phyloP scores from a whole-genome alignment of 2,888 invertebrate species.

The Muschampia plurimacula region DNA sequence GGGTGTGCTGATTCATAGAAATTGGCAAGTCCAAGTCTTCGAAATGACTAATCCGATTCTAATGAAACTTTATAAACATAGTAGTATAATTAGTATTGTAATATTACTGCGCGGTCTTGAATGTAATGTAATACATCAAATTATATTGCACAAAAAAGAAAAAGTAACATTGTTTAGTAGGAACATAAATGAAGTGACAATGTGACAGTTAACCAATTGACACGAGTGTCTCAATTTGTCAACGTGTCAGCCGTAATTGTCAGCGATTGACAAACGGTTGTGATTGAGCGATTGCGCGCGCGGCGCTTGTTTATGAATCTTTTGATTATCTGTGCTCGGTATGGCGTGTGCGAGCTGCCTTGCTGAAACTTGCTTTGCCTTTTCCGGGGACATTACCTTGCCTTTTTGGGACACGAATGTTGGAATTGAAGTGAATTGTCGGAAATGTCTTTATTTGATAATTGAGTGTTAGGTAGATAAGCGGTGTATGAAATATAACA shows the following conservation, averaged over 20 bases:
- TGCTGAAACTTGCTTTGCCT: constrained; percentile 10
- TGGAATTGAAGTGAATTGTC: neutral
- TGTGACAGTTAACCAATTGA: constrained; percentile 28
- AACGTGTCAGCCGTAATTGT: constrained; percentile 58
- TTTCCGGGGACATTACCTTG: neutral
- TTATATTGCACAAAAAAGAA: neutral
- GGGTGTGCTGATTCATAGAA: too few relatives aligned
- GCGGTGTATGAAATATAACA: too few relatives aligned
- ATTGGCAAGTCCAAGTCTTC: too few relatives aligned
- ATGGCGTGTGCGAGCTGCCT: neutral
- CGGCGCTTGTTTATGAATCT: constrained; percentile 60
- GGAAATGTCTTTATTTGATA: constrained; percentile 6
- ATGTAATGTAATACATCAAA: neutral
- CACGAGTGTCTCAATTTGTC: constrained; percentile 59
- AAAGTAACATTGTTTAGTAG: neutral
- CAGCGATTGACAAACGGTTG: constrained; percentile 58
- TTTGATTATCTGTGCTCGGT: constrained; percentile 50
- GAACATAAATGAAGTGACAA: constrained; percentile 38
- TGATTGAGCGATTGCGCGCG: constrained; percentile 58
- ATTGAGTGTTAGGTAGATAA: neutral
- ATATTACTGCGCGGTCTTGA: too few relatives aligned
- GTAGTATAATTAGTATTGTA: too few relatives aligned
- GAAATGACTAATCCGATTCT: too few relatives aligned
- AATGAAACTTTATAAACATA: too few relatives aligned
- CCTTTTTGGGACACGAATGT: neutral